Conservation (phyloP, 23 tunicate genomes). For the Ascidia mentula region DNA sequence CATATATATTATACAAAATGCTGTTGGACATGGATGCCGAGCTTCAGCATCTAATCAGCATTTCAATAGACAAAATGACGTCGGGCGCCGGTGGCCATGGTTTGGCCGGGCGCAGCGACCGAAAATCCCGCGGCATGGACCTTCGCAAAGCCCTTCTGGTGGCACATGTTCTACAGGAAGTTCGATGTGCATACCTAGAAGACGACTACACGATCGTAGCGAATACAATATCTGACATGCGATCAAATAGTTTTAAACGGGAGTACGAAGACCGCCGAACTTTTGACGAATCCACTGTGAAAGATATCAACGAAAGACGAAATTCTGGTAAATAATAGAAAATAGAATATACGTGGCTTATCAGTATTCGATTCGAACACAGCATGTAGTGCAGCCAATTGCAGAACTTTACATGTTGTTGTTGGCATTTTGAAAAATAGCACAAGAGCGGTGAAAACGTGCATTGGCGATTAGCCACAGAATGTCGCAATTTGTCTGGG, state of each 20-base stretch:
- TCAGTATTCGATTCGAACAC: too few relatives aligned
- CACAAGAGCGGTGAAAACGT: too few relatives aligned
- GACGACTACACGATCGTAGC: conserved; percentile 68
- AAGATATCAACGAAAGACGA: conserved; percentile 36
- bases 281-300: conserved; percentile 17
- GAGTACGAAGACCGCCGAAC: conserved; percentile 15
- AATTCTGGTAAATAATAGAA: conserved; percentile 21
- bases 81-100: conserved; percentile 46
- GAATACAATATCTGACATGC: conserved; percentile 50
- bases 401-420: too few relatives aligned
- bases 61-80: conserved; percentile 89
- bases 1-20: conserved; percentile 36
- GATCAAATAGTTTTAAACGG: conserved; percentile 8
- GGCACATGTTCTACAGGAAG: conserved; percentile 81
- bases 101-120: conserved; percentile 48
- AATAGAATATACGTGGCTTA: not conserved
- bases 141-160: conserved; percentile 91
- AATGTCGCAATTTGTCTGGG: too few relatives aligned
- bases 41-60: conserved; percentile 68
- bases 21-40: conserved; percentile 79
- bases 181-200: conserved; percentile 69
- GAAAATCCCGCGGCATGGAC: conserved; percentile 81
- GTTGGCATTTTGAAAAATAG: too few relatives aligned
- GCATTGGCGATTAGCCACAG: too few relatives aligned
- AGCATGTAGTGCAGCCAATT: too few relatives aligned